phyloP scores from a whole-genome alignment of 2,888 invertebrate species.

The Leucophora obtusa region DNA sequence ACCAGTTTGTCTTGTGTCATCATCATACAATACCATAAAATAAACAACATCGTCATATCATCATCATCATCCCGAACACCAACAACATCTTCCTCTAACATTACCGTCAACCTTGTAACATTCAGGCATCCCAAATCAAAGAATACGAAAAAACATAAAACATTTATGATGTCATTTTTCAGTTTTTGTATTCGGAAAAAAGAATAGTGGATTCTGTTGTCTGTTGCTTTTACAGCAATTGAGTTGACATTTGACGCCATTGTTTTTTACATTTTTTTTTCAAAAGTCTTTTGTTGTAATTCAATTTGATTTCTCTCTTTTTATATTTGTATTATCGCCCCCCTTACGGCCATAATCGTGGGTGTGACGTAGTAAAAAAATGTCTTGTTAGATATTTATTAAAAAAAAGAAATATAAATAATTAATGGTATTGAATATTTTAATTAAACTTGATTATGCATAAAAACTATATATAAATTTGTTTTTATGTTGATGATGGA shows the following conservation, averaged over 20 bases:
- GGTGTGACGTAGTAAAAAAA: conserved; percentile 31
- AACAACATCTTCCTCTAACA: neutral
- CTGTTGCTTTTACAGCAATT: conserved; percentile 25
- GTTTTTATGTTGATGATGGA: conserved; percentile 1
- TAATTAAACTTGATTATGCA: conserved; percentile 46
- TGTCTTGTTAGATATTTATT: neutral
- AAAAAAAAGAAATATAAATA: neutral
- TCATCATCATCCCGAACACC: neutral
- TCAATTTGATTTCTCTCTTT: neutral
- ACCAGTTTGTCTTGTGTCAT: conserved; percentile 46
- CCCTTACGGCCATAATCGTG: neutral
- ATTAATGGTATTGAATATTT: conserved; percentile 8
- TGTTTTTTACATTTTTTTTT: conserved; percentile 12
- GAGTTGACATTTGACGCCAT: conserved; percentile 50
- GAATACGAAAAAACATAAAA: conserved; percentile 2
- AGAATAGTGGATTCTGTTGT: conserved; percentile 19
- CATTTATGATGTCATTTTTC: conserved; percentile 42
- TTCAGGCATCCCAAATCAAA: neutral
- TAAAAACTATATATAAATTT: conserved; percentile 16
- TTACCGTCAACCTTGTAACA: neutral
- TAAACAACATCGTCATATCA: conserved; percentile 11
- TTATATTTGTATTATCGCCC: neutral
- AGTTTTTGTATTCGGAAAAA: conserved; percentile 23
- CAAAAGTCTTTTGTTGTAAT: neutral
- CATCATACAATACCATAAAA: conserved; percentile 17